Percentiles rank a stretch among this genome's conserved stretches.
phyloP scores from a whole-genome alignment of 2,113 vertebrate genomes.

The Oxygymnocypris stewartii region DNA sequence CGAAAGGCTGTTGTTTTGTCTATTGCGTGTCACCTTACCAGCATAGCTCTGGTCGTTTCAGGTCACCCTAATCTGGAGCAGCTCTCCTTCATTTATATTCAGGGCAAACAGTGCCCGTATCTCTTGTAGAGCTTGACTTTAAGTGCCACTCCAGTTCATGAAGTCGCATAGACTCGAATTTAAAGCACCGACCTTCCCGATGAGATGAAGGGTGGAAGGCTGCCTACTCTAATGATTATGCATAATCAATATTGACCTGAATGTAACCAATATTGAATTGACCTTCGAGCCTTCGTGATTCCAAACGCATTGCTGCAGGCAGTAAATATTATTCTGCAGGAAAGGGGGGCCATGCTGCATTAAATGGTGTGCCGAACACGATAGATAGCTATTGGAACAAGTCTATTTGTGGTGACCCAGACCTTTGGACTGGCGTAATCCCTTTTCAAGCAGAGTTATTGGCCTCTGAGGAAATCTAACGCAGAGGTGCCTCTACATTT shows the following conservation, averaged over 20 bases:
- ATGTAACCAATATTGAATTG: constrained; percentile 69
- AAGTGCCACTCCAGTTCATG: constrained; percentile 60
- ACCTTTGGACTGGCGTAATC: constrained; percentile 60
- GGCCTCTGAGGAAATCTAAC: constrained; percentile 67
- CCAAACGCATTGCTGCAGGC: constrained; percentile 56
- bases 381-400: constrained; percentile 70
- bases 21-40: neutral
- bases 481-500: constrained; percentile 43
- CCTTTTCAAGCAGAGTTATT: constrained; percentile 65
- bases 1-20: neutral
- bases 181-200: constrained; percentile 67
- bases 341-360: constrained; percentile 57
- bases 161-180: constrained; percentile 60
- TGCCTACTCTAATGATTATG: constrained; percentile 66
- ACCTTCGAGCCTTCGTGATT: constrained; percentile 65
- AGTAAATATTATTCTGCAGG: constrained; percentile 71
- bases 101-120: constrained; percentile 12
- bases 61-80: constrained; percentile 22
- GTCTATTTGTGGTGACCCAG: constrained; percentile 72
- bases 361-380: constrained; percentile 66
- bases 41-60: constrained; percentile 28
- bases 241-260: constrained; percentile 70
- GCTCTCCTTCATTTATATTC: constrained; percentile 33
- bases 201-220: constrained; percentile 46
- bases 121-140: constrained; percentile 37